Conservation (phyloP, 1,140 invertebrate genomes). For the Uloborus diversus region DNA sequence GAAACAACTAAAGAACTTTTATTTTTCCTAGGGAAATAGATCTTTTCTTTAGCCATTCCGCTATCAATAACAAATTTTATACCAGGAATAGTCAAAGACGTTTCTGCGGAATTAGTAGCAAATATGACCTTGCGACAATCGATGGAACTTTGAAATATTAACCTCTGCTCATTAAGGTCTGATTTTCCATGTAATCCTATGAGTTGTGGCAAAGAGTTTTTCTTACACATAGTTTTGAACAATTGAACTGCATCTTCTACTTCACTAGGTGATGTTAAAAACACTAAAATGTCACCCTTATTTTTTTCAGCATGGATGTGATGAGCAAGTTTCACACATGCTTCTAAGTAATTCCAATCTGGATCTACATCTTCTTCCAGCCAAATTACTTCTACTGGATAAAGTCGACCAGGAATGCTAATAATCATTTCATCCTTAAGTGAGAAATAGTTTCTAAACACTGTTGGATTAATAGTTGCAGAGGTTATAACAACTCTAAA, state of each 20-base stretch:
- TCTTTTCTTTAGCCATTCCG: constrained; percentile 97
- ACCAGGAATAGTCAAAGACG: constrained; percentile 97
- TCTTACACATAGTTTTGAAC: constrained; percentile 65
- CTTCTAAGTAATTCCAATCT: constrained; percentile 86
- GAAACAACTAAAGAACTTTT: constrained; percentile 84
- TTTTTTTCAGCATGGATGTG: constrained; percentile 79
- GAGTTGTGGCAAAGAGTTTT: constrained; percentile 44
- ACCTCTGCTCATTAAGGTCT: constrained; percentile 69
- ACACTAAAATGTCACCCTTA: constrained; percentile 90
- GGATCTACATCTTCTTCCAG: constrained; percentile 82
- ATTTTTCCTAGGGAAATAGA: constrained; percentile 87
- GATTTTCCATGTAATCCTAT: constrained; percentile 70
- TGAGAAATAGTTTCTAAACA: constrained; percentile 90
- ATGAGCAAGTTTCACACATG: constrained; percentile 76
- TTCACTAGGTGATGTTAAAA: constrained; percentile 94
- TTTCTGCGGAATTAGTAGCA: constrained; percentile 98
- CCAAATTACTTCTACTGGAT: constrained; percentile 77
- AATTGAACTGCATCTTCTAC: constrained; percentile 79
- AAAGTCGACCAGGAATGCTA: constrained; percentile 89
- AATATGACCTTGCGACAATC: constrained; percentile 91
- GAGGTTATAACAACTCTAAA: constrained; percentile 96
- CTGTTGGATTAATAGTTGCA: constrained; percentile 94
- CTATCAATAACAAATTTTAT: constrained; percentile 97
- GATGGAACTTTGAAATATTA: constrained; percentile 65
- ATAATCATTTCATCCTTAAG: constrained; percentile 73